Evolutionary conservation across 1,140 invertebrate species (phyloP).

Genomic region (Galleria mellonella): DNA sequence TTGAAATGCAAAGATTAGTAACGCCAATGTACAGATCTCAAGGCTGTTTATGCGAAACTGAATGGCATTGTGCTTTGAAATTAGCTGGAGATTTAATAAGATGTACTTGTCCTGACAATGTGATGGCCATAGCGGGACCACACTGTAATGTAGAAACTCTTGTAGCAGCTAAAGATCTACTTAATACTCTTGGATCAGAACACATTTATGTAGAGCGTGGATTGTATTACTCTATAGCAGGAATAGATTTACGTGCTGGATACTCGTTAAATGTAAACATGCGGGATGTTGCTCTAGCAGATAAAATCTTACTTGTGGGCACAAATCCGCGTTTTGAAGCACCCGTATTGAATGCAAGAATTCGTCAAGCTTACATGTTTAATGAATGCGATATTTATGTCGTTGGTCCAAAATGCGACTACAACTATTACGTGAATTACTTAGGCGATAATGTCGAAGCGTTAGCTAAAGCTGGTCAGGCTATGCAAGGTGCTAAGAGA

Average conservation of each 20-base stretch:
- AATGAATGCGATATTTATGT: conserved; percentile 77
- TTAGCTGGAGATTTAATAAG: conserved; percentile 55
- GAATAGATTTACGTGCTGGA: conserved; percentile 37
- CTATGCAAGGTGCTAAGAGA: conserved; percentile 73
- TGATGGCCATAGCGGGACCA: conserved; percentile 81
- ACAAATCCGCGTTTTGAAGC: conserved; percentile 88
- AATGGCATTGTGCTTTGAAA: conserved; percentile 80
- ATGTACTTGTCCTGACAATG: conserved; percentile 34
- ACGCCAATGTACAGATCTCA: conserved; percentile 78
- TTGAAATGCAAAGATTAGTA: conserved; percentile 83
- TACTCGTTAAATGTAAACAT: conserved; percentile 55
- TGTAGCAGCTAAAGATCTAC: conserved; percentile 81
- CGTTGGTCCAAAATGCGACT: conserved; percentile 80
- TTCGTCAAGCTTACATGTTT: conserved; percentile 79
- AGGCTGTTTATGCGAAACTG: conserved; percentile 72
- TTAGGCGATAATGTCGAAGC: conserved; percentile 73
- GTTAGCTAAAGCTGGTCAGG: conserved; percentile 61
- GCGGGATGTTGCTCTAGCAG: conserved; percentile 78
- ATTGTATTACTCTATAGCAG: conserved; percentile 24
- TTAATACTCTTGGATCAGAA: conserved; percentile 81
- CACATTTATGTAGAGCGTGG: conserved; percentile 44
- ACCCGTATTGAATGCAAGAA: conserved; percentile 83
- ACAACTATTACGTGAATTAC: conserved; percentile 77
- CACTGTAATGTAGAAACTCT: conserved; percentile 81
- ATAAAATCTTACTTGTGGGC: conserved; percentile 82